Evolutionary conservation across 2,888 invertebrate species (phyloP).

Genomic region (Tholera decimalis): DNA sequence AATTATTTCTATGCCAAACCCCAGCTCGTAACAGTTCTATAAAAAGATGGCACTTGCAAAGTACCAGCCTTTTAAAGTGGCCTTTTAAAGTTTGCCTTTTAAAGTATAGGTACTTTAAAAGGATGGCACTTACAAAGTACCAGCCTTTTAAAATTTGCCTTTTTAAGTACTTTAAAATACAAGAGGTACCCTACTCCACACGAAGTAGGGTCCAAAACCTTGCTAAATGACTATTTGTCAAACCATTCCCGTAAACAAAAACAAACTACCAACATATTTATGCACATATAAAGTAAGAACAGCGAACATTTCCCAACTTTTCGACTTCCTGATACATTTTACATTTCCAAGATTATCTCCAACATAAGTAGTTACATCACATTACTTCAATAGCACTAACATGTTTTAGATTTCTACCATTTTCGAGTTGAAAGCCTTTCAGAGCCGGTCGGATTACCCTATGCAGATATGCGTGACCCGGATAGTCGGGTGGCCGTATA

Average conservation of each 20-base stretch:
- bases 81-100: no score
- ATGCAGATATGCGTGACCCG: conserved; percentile 58
- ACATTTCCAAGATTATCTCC: not conserved
- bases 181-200: no score
- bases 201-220: no score
- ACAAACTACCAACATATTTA: not conserved
- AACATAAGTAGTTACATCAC: conserved; percentile 6
- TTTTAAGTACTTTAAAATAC: no score
- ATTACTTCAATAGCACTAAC: conserved; percentile 16
- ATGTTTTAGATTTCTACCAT: conserved; percentile 44
- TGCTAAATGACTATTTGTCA: not conserved
- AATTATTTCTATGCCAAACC: no score
- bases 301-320: not conserved
- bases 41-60: no score
- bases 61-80: no score
- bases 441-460: conserved; percentile 40
- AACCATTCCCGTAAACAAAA: not conserved
- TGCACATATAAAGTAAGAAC: not conserved
- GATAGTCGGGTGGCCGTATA: conserved; percentile 30
- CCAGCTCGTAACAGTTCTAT: no score
- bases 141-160: no score
- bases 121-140: no score
- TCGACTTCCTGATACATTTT: conserved; percentile 19
- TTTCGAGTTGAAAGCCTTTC: conserved; percentile 50
- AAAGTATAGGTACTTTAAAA: no score